phyloP scores from a whole-genome alignment of 2,888 invertebrate genomes.

The Autographa pulchrina region DNA sequence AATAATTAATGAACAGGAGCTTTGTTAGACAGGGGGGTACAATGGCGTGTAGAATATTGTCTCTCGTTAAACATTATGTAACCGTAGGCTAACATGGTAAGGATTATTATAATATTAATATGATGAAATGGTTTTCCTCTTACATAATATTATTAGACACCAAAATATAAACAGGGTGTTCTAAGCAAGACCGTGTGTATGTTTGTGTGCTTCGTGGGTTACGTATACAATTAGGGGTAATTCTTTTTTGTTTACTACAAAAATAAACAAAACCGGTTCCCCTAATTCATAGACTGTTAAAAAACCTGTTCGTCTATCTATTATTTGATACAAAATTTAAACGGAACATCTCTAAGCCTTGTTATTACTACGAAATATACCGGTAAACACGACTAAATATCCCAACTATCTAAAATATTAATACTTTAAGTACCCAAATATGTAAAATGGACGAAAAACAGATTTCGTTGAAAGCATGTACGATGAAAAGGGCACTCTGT shows the following conservation, averaged over 20 bases:
- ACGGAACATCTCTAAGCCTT: too few species aligned
- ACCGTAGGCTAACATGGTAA: slow-evolving; percentile 14
- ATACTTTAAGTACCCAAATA: not conserved
- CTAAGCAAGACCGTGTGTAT: not conserved
- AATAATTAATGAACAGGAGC: slow-evolving; percentile 52
- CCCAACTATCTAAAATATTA: not conserved
- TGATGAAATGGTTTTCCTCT: not conserved
- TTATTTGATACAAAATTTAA: too few species aligned
- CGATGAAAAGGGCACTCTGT: not conserved
- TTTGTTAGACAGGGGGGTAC: slow-evolving; percentile 39
- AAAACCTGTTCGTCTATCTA: too few species aligned
- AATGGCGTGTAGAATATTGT: slow-evolving; percentile 24
- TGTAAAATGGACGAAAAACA: not conserved
- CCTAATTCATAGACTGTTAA: too few species aligned
- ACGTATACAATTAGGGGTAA: too few species aligned
- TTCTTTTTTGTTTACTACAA: too few species aligned
- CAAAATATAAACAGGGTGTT: not conserved
- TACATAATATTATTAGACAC: not conserved
- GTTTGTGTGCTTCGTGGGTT: too few species aligned
- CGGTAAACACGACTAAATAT: not conserved
- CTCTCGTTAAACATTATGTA: slow-evolving; percentile 29
- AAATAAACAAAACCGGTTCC: too few species aligned
- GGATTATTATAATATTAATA: slow-evolving; percentile 21
- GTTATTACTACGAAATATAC: not conserved
- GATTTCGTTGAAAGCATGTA: slow-evolving; percentile 1